Percentiles rank a stretch among this genome's conserved stretches.
phyloP scores from a whole-genome alignment of 2,888 invertebrate species.

The Tortricodes alternella region DNA sequence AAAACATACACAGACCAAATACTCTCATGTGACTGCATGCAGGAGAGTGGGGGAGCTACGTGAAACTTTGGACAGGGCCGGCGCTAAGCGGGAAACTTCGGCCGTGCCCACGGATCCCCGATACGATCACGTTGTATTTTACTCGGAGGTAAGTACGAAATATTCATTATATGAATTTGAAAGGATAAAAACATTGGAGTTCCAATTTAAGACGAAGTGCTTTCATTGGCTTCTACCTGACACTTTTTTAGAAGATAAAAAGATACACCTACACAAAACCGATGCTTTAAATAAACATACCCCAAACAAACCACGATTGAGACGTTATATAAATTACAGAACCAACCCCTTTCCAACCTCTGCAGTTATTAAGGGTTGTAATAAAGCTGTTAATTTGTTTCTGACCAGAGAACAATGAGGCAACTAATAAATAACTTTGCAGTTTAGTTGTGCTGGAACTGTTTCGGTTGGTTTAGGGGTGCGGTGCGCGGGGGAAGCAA shows the following conservation, averaged over 20 bases:
- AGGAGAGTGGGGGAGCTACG: neutral
- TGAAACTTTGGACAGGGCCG: constrained; percentile 19
- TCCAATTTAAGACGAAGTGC: neutral
- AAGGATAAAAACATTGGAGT: neutral
- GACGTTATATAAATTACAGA: constrained; percentile 6
- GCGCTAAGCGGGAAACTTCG: constrained; percentile 29
- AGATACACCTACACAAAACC: neutral
- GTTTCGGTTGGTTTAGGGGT: neutral
- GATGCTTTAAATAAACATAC: neutral
- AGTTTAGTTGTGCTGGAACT: constrained; percentile 31
- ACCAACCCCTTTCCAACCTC: constrained; percentile 18
- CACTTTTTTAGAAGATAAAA: neutral
- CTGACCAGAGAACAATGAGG: constrained; percentile 49
- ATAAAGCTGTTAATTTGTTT: constrained; percentile 46
- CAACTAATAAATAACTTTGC: constrained; percentile 51
- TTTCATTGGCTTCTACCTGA: neutral
- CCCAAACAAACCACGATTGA: neutral
- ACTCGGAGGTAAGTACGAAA: no score
- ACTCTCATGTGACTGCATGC: neutral
- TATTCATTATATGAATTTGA: no score
- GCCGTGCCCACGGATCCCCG: constrained; percentile 1
- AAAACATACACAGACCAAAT: constrained; percentile 14
- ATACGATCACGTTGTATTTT: neutral
- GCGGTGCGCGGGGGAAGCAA: neutral
- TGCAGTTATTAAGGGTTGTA: constrained; percentile 44